Base-by-base conservation (phyloP, 2,797 vertebrate genomes). In the Sphaeramia orbicularis region DNA sequence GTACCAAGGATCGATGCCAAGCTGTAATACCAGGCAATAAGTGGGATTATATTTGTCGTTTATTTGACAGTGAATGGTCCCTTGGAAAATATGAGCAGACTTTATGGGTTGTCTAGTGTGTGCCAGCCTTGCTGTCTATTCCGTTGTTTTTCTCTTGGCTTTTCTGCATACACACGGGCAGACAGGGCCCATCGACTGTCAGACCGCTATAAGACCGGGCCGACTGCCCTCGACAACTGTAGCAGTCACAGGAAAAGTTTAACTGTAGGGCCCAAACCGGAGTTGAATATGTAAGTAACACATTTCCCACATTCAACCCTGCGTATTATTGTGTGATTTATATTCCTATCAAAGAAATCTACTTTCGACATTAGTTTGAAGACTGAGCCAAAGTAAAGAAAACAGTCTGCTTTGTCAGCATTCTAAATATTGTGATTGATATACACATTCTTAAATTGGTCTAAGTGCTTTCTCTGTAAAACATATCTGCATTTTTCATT, bases 1-100 rank as follows among this genome's bases (percentile, higher is more conserved):
- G 75, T 53, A 64, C 59, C 57, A 52, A 72, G 81, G 63, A 85
- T 86, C 53, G 24, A 83, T 88, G 86, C 84, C 86, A 88, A 74
- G 63, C 63, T 24, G 54, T 86, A 83, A 84, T 67, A 72, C 71
- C 51, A 62, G 65, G 72, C 57, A 78, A 80, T 83, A 84, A 83
- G 63, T 80, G 61, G 58, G 60, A 84, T 85, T 89, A 74, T 81
- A 86, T 81, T 80, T 78, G 77, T 74, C 49, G 13, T 89, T 86
- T 76, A 83, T 86, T 87, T 88, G 85, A 86, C 82, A 87, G 76
- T 19, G 53, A 90, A 81, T 66, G 73, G 70, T 75, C 76, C 74
- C 77, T 72, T 57, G 65, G 65, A 89, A 87, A 85, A 86, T 85
- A 73, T 73, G 67, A 72, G 71, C 69, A 18, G 24, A 60, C 58